Evolutionary conservation across 2,797 vertebrate genomes (phyloP).

Genomic region (Vultur gryphus): DNA sequence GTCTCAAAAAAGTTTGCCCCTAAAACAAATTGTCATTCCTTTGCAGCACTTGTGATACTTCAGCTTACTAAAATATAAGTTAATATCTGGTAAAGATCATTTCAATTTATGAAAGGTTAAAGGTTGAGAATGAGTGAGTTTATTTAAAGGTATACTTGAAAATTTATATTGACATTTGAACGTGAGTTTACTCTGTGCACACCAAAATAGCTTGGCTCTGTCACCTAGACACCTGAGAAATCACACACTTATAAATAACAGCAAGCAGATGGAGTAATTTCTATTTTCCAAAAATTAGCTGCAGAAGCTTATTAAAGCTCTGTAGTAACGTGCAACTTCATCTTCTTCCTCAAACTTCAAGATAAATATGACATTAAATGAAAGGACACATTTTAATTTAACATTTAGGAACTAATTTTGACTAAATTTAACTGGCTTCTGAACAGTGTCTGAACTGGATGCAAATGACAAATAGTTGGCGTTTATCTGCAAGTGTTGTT

Average conservation of each 20-base stretch:
- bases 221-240: slow-evolving; percentile 47
- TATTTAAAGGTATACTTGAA: slow-evolving; percentile 7
- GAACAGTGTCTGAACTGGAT: slow-evolving; percentile 49
- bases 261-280: slow-evolving; percentile 27
- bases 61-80: background rate
- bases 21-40: background rate
- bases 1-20: background rate
- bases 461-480: slow-evolving; percentile 51
- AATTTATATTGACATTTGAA: slow-evolving; percentile 27
- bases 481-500: slow-evolving; percentile 29
- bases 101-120: slow-evolving; percentile 11
- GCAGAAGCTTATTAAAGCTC: background rate
- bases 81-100: slow-evolving; percentile 24
- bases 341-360: background rate
- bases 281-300: slow-evolving; percentile 4
- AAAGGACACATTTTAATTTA: slow-evolving; percentile 63
- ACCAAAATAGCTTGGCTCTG: slow-evolving; percentile 10
- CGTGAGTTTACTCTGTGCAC: background rate
- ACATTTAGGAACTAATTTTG: slow-evolving; percentile 50
- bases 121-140: background rate
- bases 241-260: slow-evolving; percentile 5
- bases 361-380: slow-evolving; percentile 52
- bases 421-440: slow-evolving; percentile 44
- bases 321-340: background rate
- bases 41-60: background rate